phyloP scores from a whole-genome alignment of 2,113 vertebrate species.

The Eublepharis macularius region DNA sequence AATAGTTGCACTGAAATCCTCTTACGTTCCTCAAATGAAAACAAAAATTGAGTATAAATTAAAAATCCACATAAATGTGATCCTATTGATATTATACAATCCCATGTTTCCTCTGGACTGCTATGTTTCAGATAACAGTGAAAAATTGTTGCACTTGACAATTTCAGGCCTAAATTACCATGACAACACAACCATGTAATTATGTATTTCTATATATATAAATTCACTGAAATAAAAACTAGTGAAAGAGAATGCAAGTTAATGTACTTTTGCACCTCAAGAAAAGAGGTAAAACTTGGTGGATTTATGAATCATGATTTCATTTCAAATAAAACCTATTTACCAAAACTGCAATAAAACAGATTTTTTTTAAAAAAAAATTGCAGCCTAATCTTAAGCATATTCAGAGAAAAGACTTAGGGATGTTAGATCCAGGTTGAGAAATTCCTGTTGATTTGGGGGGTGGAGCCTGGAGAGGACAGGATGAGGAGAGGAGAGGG shows the following conservation, averaged over 20 bases:
- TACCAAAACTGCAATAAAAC: background rate
- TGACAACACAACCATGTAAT: conserved; percentile 73
- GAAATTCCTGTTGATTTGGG: too few relatives aligned
- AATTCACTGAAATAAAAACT: conserved; percentile 37
- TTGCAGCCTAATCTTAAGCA: background rate
- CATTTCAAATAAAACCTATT: background rate
- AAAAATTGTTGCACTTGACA: conserved; percentile 65
- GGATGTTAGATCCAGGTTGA: too few relatives aligned
- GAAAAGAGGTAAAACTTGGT: background rate
- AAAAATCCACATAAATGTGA: background rate
- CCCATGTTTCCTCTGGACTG: conserved; percentile 25
- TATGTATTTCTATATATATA: conserved; percentile 43
- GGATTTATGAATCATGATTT: background rate
- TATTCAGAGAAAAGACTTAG: background rate
- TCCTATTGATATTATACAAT: background rate
- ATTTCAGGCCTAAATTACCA: conserved; percentile 68
- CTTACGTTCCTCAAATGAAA: background rate
- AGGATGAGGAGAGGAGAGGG: too few relatives aligned
- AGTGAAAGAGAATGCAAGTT: conserved; percentile 40
- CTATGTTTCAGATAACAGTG: conserved; percentile 51
- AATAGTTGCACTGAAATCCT: background rate
- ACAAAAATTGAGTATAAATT: background rate
- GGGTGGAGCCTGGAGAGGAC: too few relatives aligned
- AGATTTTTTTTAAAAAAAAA: background rate
- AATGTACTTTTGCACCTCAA: background rate